Evolutionary conservation across 2,888 invertebrate species (phyloP).

Genomic region (Anticlea derivata): DNA sequence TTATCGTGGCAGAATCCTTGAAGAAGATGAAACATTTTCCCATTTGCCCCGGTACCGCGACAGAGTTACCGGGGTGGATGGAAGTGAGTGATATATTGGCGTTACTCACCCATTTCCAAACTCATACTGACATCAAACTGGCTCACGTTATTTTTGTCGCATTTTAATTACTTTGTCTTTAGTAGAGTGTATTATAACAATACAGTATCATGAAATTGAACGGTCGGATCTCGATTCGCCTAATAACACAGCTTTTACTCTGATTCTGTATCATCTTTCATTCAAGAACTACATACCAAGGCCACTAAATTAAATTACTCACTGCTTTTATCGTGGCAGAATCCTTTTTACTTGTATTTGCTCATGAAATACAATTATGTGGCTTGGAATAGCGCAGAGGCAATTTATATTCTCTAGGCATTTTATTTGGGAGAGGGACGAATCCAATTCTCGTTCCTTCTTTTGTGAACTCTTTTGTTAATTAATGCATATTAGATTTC

Average conservation of each 20-base stretch:
- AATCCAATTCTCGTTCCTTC: slow-evolving; percentile 1
- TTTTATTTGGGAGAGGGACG: slow-evolving; percentile 9
- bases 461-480: background rate
- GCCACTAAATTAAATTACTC: slow-evolving; percentile 28
- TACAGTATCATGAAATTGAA: slow-evolving; percentile 13
- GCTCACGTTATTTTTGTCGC: no score
- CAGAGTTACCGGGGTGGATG: no score
- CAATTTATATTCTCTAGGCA: slow-evolving; percentile 19
- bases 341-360: slow-evolving; percentile 27
- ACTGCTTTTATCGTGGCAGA: slow-evolving; percentile 14
- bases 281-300: slow-evolving; percentile 35
- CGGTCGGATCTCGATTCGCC: slow-evolving; percentile 11
- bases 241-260: slow-evolving; percentile 25
- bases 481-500: background rate
- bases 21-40: no score
- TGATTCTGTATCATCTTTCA: slow-evolving; percentile 30
- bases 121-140: no score
- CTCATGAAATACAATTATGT: slow-evolving; percentile 22
- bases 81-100: no score
- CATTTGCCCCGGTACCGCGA: no score
- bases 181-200: no score
- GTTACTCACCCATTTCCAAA: no score
- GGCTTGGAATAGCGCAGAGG: slow-evolving; percentile 15
- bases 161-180: no score
- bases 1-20: slow-evolving; percentile 17